phyloP scores from a whole-genome alignment of 2,888 invertebrate species.

The Loripinus fragilis region DNA sequence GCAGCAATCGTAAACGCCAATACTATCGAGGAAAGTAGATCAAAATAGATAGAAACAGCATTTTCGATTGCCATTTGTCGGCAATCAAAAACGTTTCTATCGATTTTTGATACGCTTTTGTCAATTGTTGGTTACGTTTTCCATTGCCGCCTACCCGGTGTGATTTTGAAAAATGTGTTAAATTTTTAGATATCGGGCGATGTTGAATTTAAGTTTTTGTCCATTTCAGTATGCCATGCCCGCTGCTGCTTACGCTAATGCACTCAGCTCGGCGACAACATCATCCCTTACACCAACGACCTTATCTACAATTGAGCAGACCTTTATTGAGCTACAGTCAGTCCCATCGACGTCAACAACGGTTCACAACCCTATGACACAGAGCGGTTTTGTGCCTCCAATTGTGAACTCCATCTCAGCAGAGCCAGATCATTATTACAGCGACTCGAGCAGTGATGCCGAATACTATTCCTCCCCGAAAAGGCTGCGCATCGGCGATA shows the following conservation, averaged over 20 bases:
- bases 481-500: slow-evolving; percentile 57
- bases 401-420: slow-evolving; percentile 71
- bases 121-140: too few species aligned
- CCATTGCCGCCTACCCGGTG: too few species aligned
- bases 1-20: too few species aligned
- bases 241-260: slow-evolving; percentile 81
- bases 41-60: too few species aligned
- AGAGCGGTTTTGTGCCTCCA: slow-evolving; percentile 97
- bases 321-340: slow-evolving; percentile 92
- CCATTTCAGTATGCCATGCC: slow-evolving; percentile 74
- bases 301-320: slow-evolving; percentile 94
- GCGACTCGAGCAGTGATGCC: slow-evolving; percentile 61
- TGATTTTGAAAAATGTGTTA: too few species aligned
- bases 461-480: slow-evolving; percentile 69
- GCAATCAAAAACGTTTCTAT: too few species aligned
- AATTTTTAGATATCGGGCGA: too few species aligned
- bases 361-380: slow-evolving; percentile 82
- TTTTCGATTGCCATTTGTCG: too few species aligned
- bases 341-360: slow-evolving; percentile 84
- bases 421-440: slow-evolving; percentile 68
- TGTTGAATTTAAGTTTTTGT: too few species aligned
- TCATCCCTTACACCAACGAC: slow-evolving; percentile 98
- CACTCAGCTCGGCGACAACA: slow-evolving; percentile 91
- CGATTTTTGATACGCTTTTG: too few species aligned
- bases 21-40: too few species aligned